Percentiles rank a stretch among this genome's conserved stretches.
Evolutionary conservation across 2,888 invertebrate genomes (phyloP).

Genomic region (Pegoplata infirma): DNA sequence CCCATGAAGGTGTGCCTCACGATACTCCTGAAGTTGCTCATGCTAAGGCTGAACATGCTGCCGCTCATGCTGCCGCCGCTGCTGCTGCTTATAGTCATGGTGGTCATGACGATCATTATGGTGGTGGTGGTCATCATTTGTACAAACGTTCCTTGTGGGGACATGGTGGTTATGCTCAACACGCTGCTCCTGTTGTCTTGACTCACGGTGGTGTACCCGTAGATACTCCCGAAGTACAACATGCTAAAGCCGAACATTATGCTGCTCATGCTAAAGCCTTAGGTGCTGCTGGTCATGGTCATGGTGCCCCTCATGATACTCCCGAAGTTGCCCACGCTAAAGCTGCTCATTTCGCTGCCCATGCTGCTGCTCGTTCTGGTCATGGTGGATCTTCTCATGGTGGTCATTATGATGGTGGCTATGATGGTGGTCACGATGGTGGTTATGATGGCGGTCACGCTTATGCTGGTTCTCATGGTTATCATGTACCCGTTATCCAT

Average conservation of each 20-base stretch:
- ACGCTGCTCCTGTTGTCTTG: slow-evolving; percentile 73
- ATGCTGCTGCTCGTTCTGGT: slow-evolving; percentile 75
- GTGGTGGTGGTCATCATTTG: slow-evolving; percentile 74
- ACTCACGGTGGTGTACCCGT: slow-evolving; percentile 79
- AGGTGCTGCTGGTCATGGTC: slow-evolving; percentile 71
- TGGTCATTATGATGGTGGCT: slow-evolving; percentile 72
- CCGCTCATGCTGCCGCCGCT: slow-evolving; percentile 79
- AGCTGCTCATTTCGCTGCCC: slow-evolving; percentile 77
- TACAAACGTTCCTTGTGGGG: slow-evolving; percentile 78
- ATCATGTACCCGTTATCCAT: slow-evolving; percentile 77
- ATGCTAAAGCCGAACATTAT: slow-evolving; percentile 77
- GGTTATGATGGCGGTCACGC: slow-evolving; percentile 23
- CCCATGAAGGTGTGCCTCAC: slow-evolving; percentile 77
- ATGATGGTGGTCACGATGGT: slow-evolving; percentile 72
- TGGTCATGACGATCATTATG: slow-evolving; percentile 62
- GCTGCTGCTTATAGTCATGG: slow-evolving; percentile 68
- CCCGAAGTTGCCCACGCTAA: slow-evolving; percentile 79
- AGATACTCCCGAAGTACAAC: slow-evolving; percentile 80
- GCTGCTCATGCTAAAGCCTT: slow-evolving; percentile 77
- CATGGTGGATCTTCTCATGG: slow-evolving; percentile 69
- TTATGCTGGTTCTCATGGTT: slow-evolving; percentile 67
- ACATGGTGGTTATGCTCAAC: slow-evolving; percentile 70
- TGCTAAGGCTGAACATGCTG: slow-evolving; percentile 79
- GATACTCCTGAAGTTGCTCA: slow-evolving; percentile 79
- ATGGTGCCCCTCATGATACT: slow-evolving; percentile 77